Conservation (phyloP, 1,140 invertebrate genomes). For the Chrysopa pallens region DNA sequence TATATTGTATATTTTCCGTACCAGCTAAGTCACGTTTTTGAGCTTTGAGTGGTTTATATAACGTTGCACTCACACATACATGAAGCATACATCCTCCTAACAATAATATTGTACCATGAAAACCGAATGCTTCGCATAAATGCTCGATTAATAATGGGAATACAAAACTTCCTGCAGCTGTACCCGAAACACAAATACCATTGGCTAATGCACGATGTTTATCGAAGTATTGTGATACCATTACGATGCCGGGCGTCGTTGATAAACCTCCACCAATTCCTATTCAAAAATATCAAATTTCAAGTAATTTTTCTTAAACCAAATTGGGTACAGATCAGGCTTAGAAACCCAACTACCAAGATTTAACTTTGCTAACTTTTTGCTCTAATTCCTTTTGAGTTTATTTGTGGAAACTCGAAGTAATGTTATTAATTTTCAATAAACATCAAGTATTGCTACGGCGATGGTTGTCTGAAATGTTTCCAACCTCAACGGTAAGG, state of each 20-base stretch:
- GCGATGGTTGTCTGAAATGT: too few species aligned
- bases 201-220: conserved; percentile 60
- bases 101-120: conserved; percentile 52
- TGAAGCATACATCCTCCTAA: conserved; percentile 62
- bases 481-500: too few species aligned
- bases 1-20: not conserved
- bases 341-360: too few species aligned
- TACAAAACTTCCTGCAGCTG: conserved; percentile 57
- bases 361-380: too few species aligned
- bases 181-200: conserved; percentile 61
- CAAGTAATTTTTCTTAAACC: too few species aligned
- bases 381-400: too few species aligned
- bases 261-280: conserved; percentile 59
- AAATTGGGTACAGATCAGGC: too few species aligned
- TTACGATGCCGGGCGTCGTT: conserved; percentile 59
- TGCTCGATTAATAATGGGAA: conserved; percentile 55
- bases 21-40: not conserved
- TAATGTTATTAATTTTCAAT: too few species aligned
- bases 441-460: too few species aligned
- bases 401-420: too few species aligned
- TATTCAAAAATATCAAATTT: conserved; percentile 11
- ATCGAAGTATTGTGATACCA: conserved; percentile 63
- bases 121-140: conserved; percentile 42
- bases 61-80: conserved; percentile 47
- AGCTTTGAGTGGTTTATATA: conserved; percentile 40